Conservation (phyloP, 2,888 invertebrate genomes). For the Rutpela maculata region DNA sequence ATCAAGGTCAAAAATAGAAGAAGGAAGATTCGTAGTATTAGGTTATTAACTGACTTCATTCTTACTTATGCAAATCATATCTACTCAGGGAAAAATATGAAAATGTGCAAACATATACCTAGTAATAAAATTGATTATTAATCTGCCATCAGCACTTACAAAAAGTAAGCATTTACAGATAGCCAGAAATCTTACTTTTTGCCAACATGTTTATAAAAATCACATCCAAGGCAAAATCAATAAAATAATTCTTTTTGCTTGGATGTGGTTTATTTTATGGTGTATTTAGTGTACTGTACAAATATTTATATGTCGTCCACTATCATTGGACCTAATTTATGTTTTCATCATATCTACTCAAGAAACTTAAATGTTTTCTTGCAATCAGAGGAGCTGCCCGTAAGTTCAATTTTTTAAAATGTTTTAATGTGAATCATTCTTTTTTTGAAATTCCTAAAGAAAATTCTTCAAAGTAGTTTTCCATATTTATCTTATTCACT, state of each 20-base stretch:
- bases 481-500: constrained; percentile 26
- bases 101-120: constrained; percentile 5
- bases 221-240: constrained; percentile 24
- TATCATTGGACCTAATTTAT: constrained; percentile 47
- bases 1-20: no score
- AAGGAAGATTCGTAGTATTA: no score
- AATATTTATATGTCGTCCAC: not conserved
- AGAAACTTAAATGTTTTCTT: constrained; percentile 61
- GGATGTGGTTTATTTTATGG: not conserved
- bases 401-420: constrained; percentile 50
- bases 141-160: constrained; percentile 17
- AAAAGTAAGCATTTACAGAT: constrained; percentile 32
- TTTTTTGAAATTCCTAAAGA: constrained; percentile 42
- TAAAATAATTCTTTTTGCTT: not conserved
- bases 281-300: not conserved
- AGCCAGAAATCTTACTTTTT: constrained; percentile 33
- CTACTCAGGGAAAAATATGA: constrained; percentile 20
- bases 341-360: constrained; percentile 52
- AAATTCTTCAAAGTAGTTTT: constrained; percentile 54
- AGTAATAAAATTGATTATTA: not conserved
- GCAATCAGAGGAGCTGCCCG: constrained; percentile 54
- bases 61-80: not conserved
- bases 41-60: not conserved
- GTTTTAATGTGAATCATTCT: constrained; percentile 50
- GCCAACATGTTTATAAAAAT: constrained; percentile 30